phyloP scores from a whole-genome alignment of 2,797 vertebrate species.

The Meriones psammophilus region DNA sequence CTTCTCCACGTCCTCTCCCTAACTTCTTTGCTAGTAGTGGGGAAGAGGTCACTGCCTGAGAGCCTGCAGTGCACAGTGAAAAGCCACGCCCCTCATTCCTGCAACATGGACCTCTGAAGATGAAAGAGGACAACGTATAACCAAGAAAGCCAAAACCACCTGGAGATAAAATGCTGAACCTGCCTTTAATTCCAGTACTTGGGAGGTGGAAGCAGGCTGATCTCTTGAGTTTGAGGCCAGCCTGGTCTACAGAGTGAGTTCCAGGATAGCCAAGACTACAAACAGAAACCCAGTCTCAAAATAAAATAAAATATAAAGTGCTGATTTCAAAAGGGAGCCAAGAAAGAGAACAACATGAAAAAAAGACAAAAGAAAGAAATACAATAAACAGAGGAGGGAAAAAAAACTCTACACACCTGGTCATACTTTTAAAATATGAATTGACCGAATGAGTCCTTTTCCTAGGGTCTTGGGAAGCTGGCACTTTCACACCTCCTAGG shows the following conservation, averaged over 20 bases:
- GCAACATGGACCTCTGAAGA: background rate
- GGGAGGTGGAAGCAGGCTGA: too few species aligned
- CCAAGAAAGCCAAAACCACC: background rate
- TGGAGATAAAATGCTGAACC: background rate
- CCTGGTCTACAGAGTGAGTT: too few species aligned
- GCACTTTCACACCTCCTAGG: background rate
- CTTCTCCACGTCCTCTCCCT: too few species aligned
- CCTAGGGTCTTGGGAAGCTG: background rate
- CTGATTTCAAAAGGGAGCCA: background rate
- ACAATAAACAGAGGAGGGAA: background rate
- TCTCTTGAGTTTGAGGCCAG: too few species aligned
- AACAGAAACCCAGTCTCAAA: too few species aligned
- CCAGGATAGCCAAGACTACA: too few species aligned
- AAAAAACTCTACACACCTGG: background rate
- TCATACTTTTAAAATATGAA: background rate
- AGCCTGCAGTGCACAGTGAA: background rate
- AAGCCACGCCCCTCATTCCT: background rate
- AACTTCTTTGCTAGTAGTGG: slow-evolving; percentile 81
- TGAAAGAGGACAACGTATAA: background rate
- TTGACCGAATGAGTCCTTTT: background rate
- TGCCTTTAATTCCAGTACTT: too few species aligned
- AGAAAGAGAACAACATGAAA: background rate
- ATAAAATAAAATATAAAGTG: too few species aligned
- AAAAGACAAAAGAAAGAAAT: background rate
- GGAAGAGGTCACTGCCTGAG: background rate